These are phyloP conservation scores for Melanocharis versteri DNA, from an alignment of 2,113 vertebrate species.

Conservation along the genomic window DNA sequence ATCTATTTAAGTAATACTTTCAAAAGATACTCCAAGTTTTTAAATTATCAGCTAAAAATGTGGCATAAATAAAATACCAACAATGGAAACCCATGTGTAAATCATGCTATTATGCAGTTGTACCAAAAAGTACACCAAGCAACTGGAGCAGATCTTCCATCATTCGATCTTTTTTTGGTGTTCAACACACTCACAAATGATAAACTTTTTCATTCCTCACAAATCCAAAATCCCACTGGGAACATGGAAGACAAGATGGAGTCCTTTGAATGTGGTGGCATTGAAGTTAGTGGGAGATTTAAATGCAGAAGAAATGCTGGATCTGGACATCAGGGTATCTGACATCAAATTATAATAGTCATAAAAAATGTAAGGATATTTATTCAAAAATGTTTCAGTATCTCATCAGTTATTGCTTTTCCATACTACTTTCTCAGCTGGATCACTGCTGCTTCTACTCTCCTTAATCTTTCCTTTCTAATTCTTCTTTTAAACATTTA, in stretches of 20 bases:
- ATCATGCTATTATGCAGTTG: not conserved
- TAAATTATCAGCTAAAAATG: not conserved
- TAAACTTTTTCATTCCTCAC: not conserved
- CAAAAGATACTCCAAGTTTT: not conserved
- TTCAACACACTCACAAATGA: not conserved
- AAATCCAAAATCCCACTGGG: not conserved
- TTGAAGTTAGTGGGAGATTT: constrained; percentile 24
- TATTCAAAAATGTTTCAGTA: constrained; percentile 5
- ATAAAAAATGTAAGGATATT: constrained; percentile 38
- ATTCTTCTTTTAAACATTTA: constrained; percentile 44
- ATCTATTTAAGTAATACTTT: not conserved
- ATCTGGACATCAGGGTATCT: not conserved
- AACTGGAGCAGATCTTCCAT: not conserved
- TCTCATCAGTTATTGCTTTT: constrained; percentile 3
- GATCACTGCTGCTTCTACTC: not conserved
- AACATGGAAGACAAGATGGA: not conserved
- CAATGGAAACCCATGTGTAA: not conserved
- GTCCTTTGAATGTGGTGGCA: constrained; percentile 4
- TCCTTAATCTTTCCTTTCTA: constrained; percentile 30
- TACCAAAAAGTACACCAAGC: not conserved
- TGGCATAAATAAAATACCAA: not conserved
- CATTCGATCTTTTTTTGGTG: not conserved
- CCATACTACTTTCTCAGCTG: not conserved
- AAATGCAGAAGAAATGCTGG: constrained; percentile 15
- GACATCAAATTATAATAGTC: not conserved